Evolutionary conservation across 2,888 invertebrate genomes (phyloP).

Genomic region (Pyrrhia umbra): DNA sequence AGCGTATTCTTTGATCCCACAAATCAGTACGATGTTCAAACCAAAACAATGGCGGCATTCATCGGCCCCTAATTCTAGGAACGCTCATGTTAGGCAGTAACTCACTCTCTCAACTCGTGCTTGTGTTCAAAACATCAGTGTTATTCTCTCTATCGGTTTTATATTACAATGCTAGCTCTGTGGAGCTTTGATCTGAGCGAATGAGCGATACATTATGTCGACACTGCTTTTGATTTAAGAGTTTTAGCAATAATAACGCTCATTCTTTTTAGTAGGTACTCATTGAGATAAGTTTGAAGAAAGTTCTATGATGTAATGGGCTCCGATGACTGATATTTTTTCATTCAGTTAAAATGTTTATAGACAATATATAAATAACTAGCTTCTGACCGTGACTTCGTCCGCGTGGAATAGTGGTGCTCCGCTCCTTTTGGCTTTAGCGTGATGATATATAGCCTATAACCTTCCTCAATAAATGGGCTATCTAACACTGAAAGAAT

Average conservation of each 20-base stretch:
- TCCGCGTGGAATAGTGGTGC: too few relatives aligned
- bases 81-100: constrained; percentile 26
- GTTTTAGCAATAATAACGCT: constrained; percentile 1
- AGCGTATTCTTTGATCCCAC: constrained; percentile 19
- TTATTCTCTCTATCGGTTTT: constrained; percentile 44
- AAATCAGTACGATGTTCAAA: constrained; percentile 50
- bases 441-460: too few relatives aligned
- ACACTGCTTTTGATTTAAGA: constrained; percentile 18
- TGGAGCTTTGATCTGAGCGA: constrained; percentile 31
- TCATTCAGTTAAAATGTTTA: too few relatives aligned
- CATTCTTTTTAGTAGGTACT: too few relatives aligned
- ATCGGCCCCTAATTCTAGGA: constrained; percentile 51
- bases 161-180: constrained; percentile 52
- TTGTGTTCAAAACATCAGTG: constrained; percentile 29
- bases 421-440: too few relatives aligned
- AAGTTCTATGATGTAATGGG: too few relatives aligned
- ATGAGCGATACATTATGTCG: constrained; percentile 21
- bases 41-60: constrained; percentile 50
- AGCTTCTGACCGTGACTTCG: too few relatives aligned
- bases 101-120: constrained; percentile 19
- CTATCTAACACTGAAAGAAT: too few relatives aligned
- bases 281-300: too few relatives aligned
- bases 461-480: too few relatives aligned
- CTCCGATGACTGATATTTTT: too few relatives aligned
- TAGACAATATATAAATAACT: too few relatives aligned